Evolutionary conservation across 2,888 invertebrate genomes (phyloP).

Genomic region (Steromphala cineraria): DNA sequence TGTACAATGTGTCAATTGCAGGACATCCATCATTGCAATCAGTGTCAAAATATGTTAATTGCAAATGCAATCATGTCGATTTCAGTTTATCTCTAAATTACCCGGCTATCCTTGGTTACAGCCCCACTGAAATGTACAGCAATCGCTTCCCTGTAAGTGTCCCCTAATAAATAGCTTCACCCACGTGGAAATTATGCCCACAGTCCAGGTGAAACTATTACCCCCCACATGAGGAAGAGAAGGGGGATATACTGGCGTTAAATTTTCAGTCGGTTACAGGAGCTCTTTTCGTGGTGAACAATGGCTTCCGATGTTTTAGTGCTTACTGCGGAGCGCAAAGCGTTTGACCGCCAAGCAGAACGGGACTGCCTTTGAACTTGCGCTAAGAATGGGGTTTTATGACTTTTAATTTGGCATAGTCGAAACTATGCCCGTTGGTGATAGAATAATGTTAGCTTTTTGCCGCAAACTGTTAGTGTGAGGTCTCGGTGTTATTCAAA

Average conservation of each 20-base stretch:
- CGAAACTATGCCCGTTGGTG: background rate
- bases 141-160: background rate
- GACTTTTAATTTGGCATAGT: background rate
- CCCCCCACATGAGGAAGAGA: background rate
- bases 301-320: background rate
- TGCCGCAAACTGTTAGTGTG: background rate
- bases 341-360: background rate
- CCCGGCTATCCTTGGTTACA: background rate
- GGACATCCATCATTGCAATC: background rate
- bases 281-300: background rate
- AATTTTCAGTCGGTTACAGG: background rate
- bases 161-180: background rate
- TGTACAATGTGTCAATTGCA: background rate
- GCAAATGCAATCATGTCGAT: background rate
- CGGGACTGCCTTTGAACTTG: background rate
- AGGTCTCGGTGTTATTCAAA: background rate
- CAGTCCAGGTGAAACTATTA: background rate
- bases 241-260: background rate
- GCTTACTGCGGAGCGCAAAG: background rate
- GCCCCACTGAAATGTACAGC: background rate
- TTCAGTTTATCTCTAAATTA: background rate
- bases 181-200: background rate
- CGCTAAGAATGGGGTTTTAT: conserved; percentile 7
- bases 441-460: background rate
- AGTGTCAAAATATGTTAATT: conserved; percentile 4